phyloP scores from a whole-genome alignment of 1,140 invertebrate species.

The Antheraea mylitta region DNA sequence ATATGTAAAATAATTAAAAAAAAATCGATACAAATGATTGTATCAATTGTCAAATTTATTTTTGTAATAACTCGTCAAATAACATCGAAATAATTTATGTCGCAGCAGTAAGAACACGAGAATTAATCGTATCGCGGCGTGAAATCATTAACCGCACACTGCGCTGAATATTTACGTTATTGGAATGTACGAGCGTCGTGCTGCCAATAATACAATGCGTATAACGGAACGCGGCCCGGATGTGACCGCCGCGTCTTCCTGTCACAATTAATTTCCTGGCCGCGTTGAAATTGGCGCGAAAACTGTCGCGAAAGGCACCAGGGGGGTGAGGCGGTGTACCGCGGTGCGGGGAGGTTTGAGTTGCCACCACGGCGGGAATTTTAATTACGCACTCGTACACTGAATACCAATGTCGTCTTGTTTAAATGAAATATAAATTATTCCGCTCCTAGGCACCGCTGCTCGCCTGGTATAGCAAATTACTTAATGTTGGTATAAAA shows the following conservation, averaged over 20 bases:
- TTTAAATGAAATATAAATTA: constrained; percentile 79
- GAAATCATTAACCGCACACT: not conserved
- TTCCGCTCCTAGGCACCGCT: constrained; percentile 64
- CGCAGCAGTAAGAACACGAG: not conserved
- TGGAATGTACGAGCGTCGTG: constrained; percentile 20
- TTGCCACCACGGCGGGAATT: constrained; percentile 70
- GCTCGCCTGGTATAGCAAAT: constrained; percentile 65
- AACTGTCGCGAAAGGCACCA: constrained; percentile 62
- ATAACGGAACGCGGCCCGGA: constrained; percentile 68
- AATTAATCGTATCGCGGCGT: not conserved
- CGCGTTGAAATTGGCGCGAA: constrained; percentile 77
- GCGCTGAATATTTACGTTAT: constrained; percentile 11
- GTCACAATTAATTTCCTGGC: constrained; percentile 78
- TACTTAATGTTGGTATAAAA: constrained; percentile 53
- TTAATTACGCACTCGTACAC: constrained; percentile 78
- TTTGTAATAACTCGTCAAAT: too few species aligned
- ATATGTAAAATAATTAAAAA: too few species aligned
- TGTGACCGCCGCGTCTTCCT: constrained; percentile 75
- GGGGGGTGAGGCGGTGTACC: constrained; percentile 16
- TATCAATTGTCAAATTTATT: too few species aligned
- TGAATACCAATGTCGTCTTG: constrained; percentile 78
- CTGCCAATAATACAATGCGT: constrained; percentile 47
- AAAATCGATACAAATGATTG: too few species aligned
- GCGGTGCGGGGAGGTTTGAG: constrained; percentile 22
- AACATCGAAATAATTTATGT: not conserved